These are phyloP conservation scores for Erethizon dorsatum DNA, from an alignment of 2,797 vertebrate genomes.

Conservation along the genomic window DNA sequence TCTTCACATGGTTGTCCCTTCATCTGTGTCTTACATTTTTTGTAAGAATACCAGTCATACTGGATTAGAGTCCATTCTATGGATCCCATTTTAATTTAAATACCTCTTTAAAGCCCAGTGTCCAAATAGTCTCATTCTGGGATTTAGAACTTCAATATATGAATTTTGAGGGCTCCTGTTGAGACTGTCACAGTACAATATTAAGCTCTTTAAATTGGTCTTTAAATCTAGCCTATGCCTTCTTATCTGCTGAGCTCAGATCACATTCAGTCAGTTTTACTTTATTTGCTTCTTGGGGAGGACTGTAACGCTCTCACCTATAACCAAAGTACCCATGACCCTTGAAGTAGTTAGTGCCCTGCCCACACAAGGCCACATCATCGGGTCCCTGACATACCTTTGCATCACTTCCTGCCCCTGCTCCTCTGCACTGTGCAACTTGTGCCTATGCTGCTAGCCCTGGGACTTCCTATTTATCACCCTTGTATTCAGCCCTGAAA, in stretches of 20 bases:
- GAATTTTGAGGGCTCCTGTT: neutral
- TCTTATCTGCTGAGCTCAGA: neutral
- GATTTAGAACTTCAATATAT: neutral
- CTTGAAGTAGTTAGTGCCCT: neutral
- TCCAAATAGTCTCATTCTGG: neutral
- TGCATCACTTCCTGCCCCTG: neutral
- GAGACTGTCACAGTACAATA: neutral
- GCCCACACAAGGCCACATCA: neutral
- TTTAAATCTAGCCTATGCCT: neutral
- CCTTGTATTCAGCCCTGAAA: neutral
- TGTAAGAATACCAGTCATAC: neutral
- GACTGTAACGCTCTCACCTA: neutral
- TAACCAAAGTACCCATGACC: neutral
- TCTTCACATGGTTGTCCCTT: neutral
- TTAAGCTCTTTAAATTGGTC: neutral
- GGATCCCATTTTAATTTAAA: neutral
- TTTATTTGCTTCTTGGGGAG: neutral
- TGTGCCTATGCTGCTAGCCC: too few relatives aligned
- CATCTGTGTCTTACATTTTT: too few relatives aligned
- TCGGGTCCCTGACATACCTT: neutral
- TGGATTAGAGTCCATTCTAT: neutral
- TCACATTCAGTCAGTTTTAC: neutral
- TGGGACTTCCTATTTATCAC: neutral
- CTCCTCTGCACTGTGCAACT: neutral
- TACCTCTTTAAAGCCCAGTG: neutral